These are phyloP conservation scores for Vanessa atalanta DNA, from an alignment of 1,140 invertebrate species.

Conservation along the genomic window DNA sequence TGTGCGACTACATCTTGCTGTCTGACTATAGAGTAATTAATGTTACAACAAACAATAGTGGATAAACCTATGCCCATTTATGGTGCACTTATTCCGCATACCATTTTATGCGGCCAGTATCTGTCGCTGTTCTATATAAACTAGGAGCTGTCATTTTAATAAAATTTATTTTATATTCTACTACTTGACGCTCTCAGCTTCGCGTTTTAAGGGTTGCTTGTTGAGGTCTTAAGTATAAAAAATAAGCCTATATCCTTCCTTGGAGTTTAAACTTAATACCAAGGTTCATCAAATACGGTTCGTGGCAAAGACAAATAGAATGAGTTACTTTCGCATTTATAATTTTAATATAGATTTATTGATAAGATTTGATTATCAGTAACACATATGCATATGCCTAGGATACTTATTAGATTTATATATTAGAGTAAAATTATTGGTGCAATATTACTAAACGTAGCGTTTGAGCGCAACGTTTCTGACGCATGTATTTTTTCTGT, in stretches of 20 bases:
- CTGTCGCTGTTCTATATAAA: conserved; percentile 56
- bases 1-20: not conserved
- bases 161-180: not conserved
- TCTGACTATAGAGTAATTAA: conserved; percentile 26
- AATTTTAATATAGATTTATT: too few relatives aligned
- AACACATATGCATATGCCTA: too few relatives aligned
- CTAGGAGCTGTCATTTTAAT: conserved; percentile 42
- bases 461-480: not conserved
- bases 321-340: too few relatives aligned
- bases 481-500: not conserved
- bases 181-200: too few relatives aligned
- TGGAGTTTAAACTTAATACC: too few relatives aligned
- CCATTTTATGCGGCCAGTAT: conserved; percentile 39
- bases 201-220: too few relatives aligned
- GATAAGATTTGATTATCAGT: too few relatives aligned
- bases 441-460: not conserved
- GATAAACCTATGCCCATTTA: conserved; percentile 44
- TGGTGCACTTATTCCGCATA: conserved; percentile 55
- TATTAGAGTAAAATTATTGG: not conserved
- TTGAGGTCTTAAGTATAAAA: too few relatives aligned
- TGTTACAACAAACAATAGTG: conserved; percentile 22
- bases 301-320: too few relatives aligned
- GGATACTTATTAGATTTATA: too few relatives aligned
- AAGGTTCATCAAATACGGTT: too few relatives aligned
- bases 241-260: too few relatives aligned